These are phyloP conservation scores for Andrena bucephala DNA, from an alignment of 2,888 invertebrate genomes.

Conservation along the genomic window DNA sequence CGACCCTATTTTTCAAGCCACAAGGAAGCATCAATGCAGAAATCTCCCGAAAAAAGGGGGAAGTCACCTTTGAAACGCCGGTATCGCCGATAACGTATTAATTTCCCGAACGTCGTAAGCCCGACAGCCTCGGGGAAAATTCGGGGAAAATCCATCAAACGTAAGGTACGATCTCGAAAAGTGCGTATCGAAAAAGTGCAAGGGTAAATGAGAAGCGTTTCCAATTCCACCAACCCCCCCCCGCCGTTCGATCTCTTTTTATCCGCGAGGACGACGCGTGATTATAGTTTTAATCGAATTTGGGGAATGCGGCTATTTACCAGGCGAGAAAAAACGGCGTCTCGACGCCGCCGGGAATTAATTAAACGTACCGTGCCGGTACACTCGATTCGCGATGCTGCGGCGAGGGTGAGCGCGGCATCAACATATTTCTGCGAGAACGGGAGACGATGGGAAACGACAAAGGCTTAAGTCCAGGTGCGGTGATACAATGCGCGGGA, in stretches of 20 bases:
- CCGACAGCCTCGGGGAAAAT: background rate
- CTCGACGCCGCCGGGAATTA: constrained; percentile 67
- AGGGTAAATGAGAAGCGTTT: constrained; percentile 45
- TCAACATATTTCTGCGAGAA: constrained; percentile 59
- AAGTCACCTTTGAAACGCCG: background rate
- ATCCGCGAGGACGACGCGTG: constrained; percentile 39
- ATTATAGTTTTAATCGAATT: constrained; percentile 76
- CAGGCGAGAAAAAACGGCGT: constrained; percentile 35
- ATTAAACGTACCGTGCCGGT: constrained; percentile 69
- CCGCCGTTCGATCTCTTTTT: constrained; percentile 37
- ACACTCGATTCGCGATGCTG: constrained; percentile 55
- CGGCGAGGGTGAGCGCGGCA: constrained; percentile 39
- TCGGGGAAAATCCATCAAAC: constrained; percentile 5
- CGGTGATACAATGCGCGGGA: constrained; percentile 59
- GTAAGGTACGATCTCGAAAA: background rate
- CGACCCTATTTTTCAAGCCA: background rate
- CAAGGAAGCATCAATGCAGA: background rate
- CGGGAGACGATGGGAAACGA: constrained; percentile 43
- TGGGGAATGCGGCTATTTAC: constrained; percentile 66
- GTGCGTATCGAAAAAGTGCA: background rate
- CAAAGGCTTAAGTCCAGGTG: constrained; percentile 68
- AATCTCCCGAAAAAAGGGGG: background rate
- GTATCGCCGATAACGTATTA: background rate
- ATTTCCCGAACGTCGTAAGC: background rate
- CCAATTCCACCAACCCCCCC: constrained; percentile 38